phyloP scores from a whole-genome alignment of 2,888 invertebrate genomes.

The Agapostemon virescens region DNA sequence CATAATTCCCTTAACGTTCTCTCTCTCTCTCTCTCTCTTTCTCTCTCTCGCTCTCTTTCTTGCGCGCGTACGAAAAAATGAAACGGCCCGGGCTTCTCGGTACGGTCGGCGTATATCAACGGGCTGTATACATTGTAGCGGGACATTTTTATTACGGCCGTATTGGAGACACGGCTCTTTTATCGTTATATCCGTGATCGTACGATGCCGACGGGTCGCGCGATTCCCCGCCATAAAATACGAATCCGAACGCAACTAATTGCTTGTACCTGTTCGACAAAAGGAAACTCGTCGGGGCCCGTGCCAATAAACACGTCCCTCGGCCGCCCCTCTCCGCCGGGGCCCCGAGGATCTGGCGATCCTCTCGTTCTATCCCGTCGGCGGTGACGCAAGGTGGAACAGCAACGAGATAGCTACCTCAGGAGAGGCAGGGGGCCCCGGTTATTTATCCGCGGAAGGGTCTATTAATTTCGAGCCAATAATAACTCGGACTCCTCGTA shows the following conservation, averaged over 20 bases:
- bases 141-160: slow-evolving; percentile 39
- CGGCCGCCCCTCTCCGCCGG: slow-evolving; percentile 25
- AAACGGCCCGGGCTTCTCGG: slow-evolving; percentile 14
- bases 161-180: slow-evolving; percentile 14
- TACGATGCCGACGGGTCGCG: slow-evolving; percentile 40
- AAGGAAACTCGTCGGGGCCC: slow-evolving; percentile 57
- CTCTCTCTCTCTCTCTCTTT: too few relatives aligned
- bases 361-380: slow-evolving; percentile 27
- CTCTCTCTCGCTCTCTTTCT: too few relatives aligned
- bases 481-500: slow-evolving; percentile 74
- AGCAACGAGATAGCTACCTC: slow-evolving; percentile 50
- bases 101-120: neutral
- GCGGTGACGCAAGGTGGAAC: slow-evolving; percentile 58
- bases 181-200: slow-evolving; percentile 44
- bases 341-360: neutral
- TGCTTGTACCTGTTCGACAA: slow-evolving; percentile 67
- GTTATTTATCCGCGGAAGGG: slow-evolving; percentile 75
- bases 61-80: slow-evolving; percentile 5
- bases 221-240: slow-evolving; percentile 58
- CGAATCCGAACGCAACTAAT: slow-evolving; percentile 64
- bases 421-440: slow-evolving; percentile 51
- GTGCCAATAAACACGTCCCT: slow-evolving; percentile 67
- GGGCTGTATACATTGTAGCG: slow-evolving; percentile 30
- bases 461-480: slow-evolving; percentile 76
- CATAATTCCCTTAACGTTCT: neutral